Evolutionary conservation across 23 tunicate genomes (phyloP), one percentile per base, ranked within the genome.

Genomic region (Phallusia fumigata): DNA sequence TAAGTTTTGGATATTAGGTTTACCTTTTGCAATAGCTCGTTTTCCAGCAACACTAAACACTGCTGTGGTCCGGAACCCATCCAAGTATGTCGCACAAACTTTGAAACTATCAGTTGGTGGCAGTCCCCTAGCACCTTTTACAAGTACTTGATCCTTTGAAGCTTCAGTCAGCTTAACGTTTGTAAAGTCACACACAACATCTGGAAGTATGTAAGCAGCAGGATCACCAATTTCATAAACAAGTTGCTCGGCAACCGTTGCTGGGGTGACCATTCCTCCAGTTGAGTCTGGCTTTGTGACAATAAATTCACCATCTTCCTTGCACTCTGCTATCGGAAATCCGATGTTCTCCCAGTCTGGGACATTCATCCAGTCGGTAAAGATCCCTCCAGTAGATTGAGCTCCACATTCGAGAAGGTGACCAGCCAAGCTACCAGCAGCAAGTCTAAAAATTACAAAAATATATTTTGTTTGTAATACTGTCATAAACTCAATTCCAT

Each of bases 351-450:
- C 91, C 99, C 99, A 95, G 19, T 77, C 92, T 3, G 84, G 79
- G 53, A 95, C 99, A 18, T 72, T 69, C 76, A 82, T 81, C 99
- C 99, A 95, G 36, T 95, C 99, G 15, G 99, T 95, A 82, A 86
- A 90, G 44, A 90, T 84, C 50, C 99, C 99, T 8, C 99, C 99
- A 51, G 99, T 95, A 13, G 89, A 80, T 52, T 95, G 99, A 0
- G 99, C 99, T 32, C 99, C 99, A 87, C 99, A 95, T 76, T 95
- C 99, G 8, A 95, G 78, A 36, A 95, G 72, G 76, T 95, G 99
- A 30, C 99, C 99, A 0, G 99, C 99, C 33, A 87, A 52, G 76
- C 95, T 90, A 53, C 99, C 99, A 78, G 84, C 83, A 26, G 99
- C 99, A 31, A 95, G 79, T 51, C 98, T 93, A 52, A 0, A 30